Evolutionary conservation across 2,888 invertebrate genomes (phyloP).

Genomic region (Calephelis perditalis): DNA sequence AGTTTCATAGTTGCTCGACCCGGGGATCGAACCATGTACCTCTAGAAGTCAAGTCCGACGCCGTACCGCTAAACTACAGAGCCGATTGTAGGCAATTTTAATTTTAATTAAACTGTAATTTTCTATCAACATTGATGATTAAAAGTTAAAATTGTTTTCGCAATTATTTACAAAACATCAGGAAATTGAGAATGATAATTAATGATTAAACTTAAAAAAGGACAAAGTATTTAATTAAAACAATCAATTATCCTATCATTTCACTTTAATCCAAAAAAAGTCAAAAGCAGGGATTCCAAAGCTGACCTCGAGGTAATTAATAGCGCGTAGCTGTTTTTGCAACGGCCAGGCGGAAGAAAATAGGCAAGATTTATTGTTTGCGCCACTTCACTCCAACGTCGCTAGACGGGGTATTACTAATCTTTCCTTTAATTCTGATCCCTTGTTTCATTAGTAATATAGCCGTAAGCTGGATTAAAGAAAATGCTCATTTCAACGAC

Average conservation of each 20-base stretch:
- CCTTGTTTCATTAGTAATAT: slow-evolving; percentile 26
- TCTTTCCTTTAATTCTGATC: slow-evolving; percentile 29
- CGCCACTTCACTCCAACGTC: slow-evolving; percentile 51
- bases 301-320: slow-evolving; percentile 65
- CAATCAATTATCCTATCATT: slow-evolving; percentile 26
- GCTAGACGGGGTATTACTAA: slow-evolving; percentile 32
- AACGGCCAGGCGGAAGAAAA: slow-evolving; percentile 41
- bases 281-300: slow-evolving; percentile 66
- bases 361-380: slow-evolving; percentile 66
- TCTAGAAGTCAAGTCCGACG: no score
- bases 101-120: no score
- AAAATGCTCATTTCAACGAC: slow-evolving; percentile 21
- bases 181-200: background rate
- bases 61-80: no score
- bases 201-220: background rate
- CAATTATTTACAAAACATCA: background rate
- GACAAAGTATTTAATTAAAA: slow-evolving; percentile 17
- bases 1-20: no score
- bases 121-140: no score
- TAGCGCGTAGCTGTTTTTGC: slow-evolving; percentile 67
- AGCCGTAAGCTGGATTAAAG: slow-evolving; percentile 24
- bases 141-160: no score
- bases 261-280: slow-evolving; percentile 45
- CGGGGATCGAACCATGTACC: no score
- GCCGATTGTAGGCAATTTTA: no score